Evolutionary conservation across 2,888 invertebrate species (phyloP).

Genomic region (Tetanocera ferruginea): DNA sequence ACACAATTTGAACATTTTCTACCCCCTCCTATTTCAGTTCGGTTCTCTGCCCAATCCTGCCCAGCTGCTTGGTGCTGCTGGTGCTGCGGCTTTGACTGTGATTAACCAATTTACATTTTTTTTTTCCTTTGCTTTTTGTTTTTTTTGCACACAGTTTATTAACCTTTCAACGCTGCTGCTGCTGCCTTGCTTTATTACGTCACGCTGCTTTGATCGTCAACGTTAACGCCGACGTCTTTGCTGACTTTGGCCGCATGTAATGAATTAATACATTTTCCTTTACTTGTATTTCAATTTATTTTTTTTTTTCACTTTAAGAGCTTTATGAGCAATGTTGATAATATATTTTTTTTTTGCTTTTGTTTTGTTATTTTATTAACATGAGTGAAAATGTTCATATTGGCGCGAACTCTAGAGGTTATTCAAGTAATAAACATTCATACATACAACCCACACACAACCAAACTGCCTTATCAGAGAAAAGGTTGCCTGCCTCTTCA

Average conservation of each 20-base stretch:
- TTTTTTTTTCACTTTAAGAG: too few relatives aligned
- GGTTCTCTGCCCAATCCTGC: not conserved
- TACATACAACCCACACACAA: too few relatives aligned
- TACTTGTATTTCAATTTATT: too few relatives aligned
- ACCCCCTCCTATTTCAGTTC: not conserved
- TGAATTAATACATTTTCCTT: conserved; percentile 6
- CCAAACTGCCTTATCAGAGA: too few relatives aligned
- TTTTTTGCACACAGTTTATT: conserved; percentile 26
- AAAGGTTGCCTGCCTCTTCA: too few relatives aligned
- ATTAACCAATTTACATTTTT: conserved; percentile 20
- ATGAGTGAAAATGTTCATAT: too few relatives aligned
- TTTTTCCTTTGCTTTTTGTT: conserved; percentile 20
- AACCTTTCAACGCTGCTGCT: conserved; percentile 4
- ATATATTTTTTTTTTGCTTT: too few relatives aligned
- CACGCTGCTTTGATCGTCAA: not conserved
- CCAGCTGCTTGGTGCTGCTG: not conserved
- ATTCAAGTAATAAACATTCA: too few relatives aligned
- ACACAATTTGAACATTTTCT: conserved; percentile 16
- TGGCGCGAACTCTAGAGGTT: too few relatives aligned
- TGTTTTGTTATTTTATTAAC: too few relatives aligned
- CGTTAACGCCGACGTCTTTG: not conserved
- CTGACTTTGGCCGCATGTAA: not conserved
- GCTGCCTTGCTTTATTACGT: not conserved
- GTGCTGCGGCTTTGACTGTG: not conserved
- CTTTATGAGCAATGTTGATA: too few relatives aligned